Percentiles rank a stretch among this genome's conserved stretches.
These are phyloP conservation scores for Phalloptychus januarius DNA, from an alignment of 2,797 vertebrate species.

Conservation along the genomic window DNA sequence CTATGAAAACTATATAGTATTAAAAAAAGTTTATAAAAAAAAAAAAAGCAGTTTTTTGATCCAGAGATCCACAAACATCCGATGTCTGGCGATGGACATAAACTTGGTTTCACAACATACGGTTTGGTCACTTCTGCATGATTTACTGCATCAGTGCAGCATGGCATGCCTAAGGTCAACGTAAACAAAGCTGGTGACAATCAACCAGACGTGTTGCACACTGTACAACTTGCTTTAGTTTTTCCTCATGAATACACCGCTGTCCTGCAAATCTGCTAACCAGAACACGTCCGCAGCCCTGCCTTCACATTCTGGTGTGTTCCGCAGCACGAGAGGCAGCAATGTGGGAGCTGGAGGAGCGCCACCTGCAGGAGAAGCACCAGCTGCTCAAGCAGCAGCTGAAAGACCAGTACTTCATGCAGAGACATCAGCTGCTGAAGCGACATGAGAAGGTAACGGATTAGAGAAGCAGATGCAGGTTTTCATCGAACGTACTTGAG, in stretches of 20 bases:
- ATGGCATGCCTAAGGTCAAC: too few species aligned
- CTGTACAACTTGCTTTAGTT: slow-evolving; percentile 22
- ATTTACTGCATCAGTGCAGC: neutral
- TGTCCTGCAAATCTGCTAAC: slow-evolving; percentile 14
- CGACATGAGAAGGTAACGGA: slow-evolving; percentile 92
- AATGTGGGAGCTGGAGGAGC: slow-evolving; percentile 97
- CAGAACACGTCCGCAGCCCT: neutral
- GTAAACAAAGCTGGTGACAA: neutral
- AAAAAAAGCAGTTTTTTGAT: too few species aligned
- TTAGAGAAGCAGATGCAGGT: neutral
- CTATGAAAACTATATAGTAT: neutral
- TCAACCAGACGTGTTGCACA: slow-evolving; percentile 18
- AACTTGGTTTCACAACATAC: neutral
- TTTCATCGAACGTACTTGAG: neutral
- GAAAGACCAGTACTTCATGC: slow-evolving; percentile 99
- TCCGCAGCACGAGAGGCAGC: slow-evolving; percentile 92
- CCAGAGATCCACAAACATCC: neutral
- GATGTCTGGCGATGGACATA: too few species aligned
- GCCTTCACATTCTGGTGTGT: neutral
- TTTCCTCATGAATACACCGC: neutral
- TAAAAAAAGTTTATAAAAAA: neutral
- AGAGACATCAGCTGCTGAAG: slow-evolving; percentile 96
- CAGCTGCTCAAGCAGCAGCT: slow-evolving; percentile 97
- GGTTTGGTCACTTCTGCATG: neutral
- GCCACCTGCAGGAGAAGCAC: slow-evolving; percentile 98